Percentiles rank a stretch among this genome's conserved stretches.
phyloP scores from a whole-genome alignment of 1,140 invertebrate species.

The Chymomyza costata region DNA sequence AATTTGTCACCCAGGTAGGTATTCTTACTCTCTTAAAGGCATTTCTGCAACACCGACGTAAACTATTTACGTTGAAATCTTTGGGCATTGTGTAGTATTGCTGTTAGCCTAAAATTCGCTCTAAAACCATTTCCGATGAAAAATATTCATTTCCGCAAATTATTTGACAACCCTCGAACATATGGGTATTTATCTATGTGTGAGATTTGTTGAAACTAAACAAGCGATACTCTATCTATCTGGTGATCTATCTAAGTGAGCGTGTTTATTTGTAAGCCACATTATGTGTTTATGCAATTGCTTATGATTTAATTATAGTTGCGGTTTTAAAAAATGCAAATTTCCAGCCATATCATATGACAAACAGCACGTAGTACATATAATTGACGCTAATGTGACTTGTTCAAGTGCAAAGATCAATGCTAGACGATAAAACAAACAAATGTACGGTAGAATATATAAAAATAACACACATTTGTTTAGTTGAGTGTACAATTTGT shows the following conservation, averaged over 20 bases:
- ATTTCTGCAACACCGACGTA: too few species aligned
- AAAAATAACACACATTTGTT: conserved; percentile 31
- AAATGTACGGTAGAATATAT: conserved; percentile 41
- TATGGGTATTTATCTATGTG: background rate
- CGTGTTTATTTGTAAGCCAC: conserved; percentile 29
- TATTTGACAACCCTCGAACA: background rate
- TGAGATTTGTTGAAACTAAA: too few species aligned
- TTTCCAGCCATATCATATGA: conserved; percentile 12
- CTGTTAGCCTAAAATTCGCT: too few species aligned
- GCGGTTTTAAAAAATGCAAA: conserved; percentile 15
- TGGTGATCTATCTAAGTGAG: conserved; percentile 25
- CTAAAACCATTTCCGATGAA: too few species aligned
- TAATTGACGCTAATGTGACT: conserved; percentile 4
- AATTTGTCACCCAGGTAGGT: too few species aligned
- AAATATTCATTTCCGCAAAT: too few species aligned
- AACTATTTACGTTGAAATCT: too few species aligned
- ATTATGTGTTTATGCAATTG: conserved; percentile 41
- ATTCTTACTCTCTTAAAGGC: too few species aligned
- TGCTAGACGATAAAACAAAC: conserved; percentile 42
- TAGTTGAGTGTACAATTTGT: conserved; percentile 36
- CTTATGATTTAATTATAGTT: conserved; percentile 57
- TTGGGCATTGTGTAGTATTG: too few species aligned
- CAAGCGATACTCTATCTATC: background rate
- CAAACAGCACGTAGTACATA: conserved; percentile 17
- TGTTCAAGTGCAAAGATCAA: conserved; percentile 47